Base-by-base conservation (phyloP, 1,140 invertebrate species). In the Cylas formicarius region DNA sequence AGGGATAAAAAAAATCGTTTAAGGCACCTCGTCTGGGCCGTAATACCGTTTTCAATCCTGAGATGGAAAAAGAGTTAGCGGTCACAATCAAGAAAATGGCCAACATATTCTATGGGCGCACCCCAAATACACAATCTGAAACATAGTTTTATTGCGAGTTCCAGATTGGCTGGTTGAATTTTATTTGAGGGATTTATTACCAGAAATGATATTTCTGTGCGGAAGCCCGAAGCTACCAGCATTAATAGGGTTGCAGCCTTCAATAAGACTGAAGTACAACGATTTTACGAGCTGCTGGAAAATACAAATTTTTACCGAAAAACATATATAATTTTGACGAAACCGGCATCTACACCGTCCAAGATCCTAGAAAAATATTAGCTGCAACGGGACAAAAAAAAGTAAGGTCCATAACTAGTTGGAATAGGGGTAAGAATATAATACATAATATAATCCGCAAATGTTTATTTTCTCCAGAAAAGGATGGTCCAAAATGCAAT, bases 301-400 rank as follows among this genome's bases (percentile, higher is more conserved):
- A 45, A 23, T 18, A 38, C 27, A 48, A 20, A 34, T 48, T 42
- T 21, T 29, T 35, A 18, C 5, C 45, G 22, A 35, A 48, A 27
- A 48, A 42, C 18, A 42, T 48, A n/a, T 67, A 67, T 52, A 74
- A 72, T 58, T 57, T 65, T 6, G 67, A 69, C 55, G 67, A 69
- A 48, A 68, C 58, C 4, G 69, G 67, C 1, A 56, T 69, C 13
- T 57, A 58, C 1, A 71, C 63, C 6, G 67, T 71, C 8, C 64
- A 69, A 46, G 62, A 59, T 45, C 61, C 63, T 2, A 50, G 37
- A 34, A 70, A 66, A 50, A 53, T 73, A 24, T 51, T 69, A 34
- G 62, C 62, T 36, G 13, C 36, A 32, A 67, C 53, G 55, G 66
- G 68, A 22, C 48, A 44, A 14, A 68, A 63, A 48, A 58, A 65